These are phyloP conservation scores for Drosophila sturtevanti DNA, from an alignment of 1,140 invertebrate species.

Conservation along the genomic window DNA sequence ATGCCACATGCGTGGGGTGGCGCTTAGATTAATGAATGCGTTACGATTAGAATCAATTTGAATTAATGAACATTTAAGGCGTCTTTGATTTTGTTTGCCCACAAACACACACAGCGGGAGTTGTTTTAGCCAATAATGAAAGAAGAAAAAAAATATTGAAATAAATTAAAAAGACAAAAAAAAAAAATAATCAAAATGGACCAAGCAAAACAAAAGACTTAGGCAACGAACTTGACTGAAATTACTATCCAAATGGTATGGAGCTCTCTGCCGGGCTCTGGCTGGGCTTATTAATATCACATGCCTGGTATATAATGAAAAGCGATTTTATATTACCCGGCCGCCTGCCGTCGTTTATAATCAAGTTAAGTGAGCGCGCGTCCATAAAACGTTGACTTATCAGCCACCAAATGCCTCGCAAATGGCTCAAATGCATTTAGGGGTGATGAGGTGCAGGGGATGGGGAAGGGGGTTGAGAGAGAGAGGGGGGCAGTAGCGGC, in stretches of 20 bases:
- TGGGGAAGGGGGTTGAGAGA: constrained; percentile 10
- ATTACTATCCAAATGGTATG: background rate
- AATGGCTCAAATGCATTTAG: constrained; percentile 66
- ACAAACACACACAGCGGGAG: constrained; percentile 68
- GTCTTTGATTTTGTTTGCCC: constrained; percentile 63
- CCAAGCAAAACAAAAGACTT: constrained; percentile 72
- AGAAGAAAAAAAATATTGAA: constrained; percentile 8
- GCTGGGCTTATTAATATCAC: constrained; percentile 72
- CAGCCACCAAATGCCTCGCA: constrained; percentile 58
- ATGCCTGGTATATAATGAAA: constrained; percentile 71
- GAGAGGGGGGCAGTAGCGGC: constrained; percentile 4
- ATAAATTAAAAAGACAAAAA: too few species aligned
- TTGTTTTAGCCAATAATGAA: background rate
- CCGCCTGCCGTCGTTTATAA: constrained; percentile 78
- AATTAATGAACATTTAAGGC: constrained; percentile 74
- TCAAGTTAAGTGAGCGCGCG: constrained; percentile 73
- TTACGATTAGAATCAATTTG: constrained; percentile 76
- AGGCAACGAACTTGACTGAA: constrained; percentile 67
- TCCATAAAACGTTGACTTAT: constrained; percentile 76
- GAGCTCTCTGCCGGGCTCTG: background rate
- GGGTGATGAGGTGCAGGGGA: background rate
- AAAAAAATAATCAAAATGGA: constrained; percentile 11
- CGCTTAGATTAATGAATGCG: constrained; percentile 71
- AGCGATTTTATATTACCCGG: constrained; percentile 73
- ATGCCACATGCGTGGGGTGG: constrained; percentile 62